These are phyloP conservation scores for Tetheella fluctuosa DNA, from an alignment of 2,888 invertebrate species.

Conservation along the genomic window DNA sequence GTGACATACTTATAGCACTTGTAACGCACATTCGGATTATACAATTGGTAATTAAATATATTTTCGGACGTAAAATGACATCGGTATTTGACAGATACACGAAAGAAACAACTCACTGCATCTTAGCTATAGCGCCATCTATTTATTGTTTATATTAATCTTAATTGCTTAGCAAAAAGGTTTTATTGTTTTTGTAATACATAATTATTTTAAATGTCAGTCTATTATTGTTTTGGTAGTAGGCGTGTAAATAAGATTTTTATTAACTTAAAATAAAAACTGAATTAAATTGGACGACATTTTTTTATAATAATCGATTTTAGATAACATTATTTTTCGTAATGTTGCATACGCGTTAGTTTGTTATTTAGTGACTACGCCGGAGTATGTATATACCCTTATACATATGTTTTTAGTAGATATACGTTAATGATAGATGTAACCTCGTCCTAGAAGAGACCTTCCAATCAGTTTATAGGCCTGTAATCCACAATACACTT, in stretches of 20 bases:
- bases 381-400: slow-evolving; percentile 64
- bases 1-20: slow-evolving; percentile 38
- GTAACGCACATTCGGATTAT: slow-evolving; percentile 62
- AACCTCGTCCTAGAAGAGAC: slow-evolving; percentile 18
- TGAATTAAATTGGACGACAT: slow-evolving; percentile 8
- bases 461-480: slow-evolving; percentile 41
- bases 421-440: slow-evolving; percentile 53
- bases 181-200: slow-evolving; percentile 60
- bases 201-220: slow-evolving; percentile 51
- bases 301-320: slow-evolving; percentile 15
- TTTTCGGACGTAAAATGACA: slow-evolving; percentile 22
- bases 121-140: slow-evolving; percentile 42
- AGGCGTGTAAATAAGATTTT: slow-evolving; percentile 81
- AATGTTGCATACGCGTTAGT: slow-evolving; percentile 54
- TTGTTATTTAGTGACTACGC: slow-evolving; percentile 81
- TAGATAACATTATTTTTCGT: slow-evolving; percentile 28
- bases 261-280: slow-evolving; percentile 62
- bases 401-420: slow-evolving; percentile 61
- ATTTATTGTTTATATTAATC: slow-evolving; percentile 61
- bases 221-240: slow-evolving; percentile 66
- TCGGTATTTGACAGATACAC: slow-evolving; percentile 13
- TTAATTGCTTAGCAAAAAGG: slow-evolving; percentile 74
- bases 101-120: slow-evolving; percentile 19
- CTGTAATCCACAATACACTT: slow-evolving; percentile 51
- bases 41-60: slow-evolving; percentile 35